These are phyloP conservation scores for Trachurus trachurus DNA, from an alignment of 2,797 vertebrate genomes.

Conservation along the genomic window DNA sequence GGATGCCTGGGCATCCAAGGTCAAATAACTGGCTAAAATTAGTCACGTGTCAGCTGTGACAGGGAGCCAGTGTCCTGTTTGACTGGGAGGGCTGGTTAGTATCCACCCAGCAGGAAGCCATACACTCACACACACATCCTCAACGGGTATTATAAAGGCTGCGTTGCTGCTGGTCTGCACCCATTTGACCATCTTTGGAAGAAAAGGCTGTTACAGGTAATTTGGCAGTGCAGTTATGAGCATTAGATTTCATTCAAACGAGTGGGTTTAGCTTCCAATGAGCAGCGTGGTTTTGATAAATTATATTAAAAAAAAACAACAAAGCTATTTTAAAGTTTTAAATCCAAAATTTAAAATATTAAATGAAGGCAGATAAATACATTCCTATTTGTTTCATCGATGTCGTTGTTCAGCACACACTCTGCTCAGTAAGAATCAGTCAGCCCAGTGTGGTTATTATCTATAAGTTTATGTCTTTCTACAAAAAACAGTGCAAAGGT, in stretches of 20 bases:
- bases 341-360: not conserved
- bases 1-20: slow-evolving; percentile 59
- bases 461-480: no score
- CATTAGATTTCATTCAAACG: no score
- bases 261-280: not conserved
- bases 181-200: not conserved
- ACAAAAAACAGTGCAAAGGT: not conserved
- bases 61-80: slow-evolving; percentile 41
- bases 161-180: not conserved
- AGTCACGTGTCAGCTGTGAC: slow-evolving; percentile 67
- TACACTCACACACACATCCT: slow-evolving; percentile 17
- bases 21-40: slow-evolving; percentile 67
- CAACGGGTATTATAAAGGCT: not conserved
- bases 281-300: not conserved
- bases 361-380: not conserved
- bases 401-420: not conserved
- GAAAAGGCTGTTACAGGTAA: not conserved
- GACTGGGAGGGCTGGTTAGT: slow-evolving; percentile 18
- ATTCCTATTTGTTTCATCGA: not conserved
- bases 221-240: not conserved
- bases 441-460: not conserved
- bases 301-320: no score
- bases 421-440: not conserved
- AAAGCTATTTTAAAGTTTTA: not conserved
- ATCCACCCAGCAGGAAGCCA: slow-evolving; percentile 35